Evolutionary conservation across 2,888 invertebrate genomes (phyloP), one percentile per base, ranked within the genome.

Genomic region (Caenorhabditis sp.): DNA sequence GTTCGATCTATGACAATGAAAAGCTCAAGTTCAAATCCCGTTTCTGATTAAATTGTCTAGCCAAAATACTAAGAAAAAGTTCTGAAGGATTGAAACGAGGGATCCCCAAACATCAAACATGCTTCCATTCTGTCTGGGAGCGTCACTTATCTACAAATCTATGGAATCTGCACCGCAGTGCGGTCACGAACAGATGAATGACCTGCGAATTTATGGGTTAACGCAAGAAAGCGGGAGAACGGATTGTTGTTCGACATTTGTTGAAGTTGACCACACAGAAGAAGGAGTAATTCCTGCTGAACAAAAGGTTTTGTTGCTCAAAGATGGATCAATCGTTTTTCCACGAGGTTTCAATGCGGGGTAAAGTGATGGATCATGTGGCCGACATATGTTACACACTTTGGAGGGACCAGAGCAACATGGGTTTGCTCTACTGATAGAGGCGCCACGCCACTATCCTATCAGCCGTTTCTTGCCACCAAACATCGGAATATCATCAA

Each of bases 361-460:
- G 48, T 30, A 39, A 50, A 48, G 50, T 56, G 66, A 66, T 68
- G 68, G 50, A 68, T 68, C 68, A 68, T 68, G 58, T 68, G 68
- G 68, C 68, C 7, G 35, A 68, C 56, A 24, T 30, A 50, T 50
- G 27, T 68, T 58, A 58, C 58, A 68, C 68, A 68, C 46, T 46
- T 35, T 50, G 50, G 27, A 56, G 32, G 58, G 68, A 52, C 50
- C 58, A 39, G 9, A 65, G 65, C 65, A 66, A 56, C 66, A 66
- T 66, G 66, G 43, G 48, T 58, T 56, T 58, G 50, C 52, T 68
- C 68, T 58, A 68, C 68, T 68, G 68, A 68, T 68, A 68, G 58
- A 58, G 66, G 56, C 20, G 45, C 65, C 46, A 55, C 66, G 50
- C 50, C 41, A 62, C 50, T 52, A 52, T 62, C 50, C 13, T 56